Evolutionary conservation across 2,888 invertebrate species (phyloP), one percentile per base, ranked within the genome.

Genomic region (Caradrina kadenii): DNA sequence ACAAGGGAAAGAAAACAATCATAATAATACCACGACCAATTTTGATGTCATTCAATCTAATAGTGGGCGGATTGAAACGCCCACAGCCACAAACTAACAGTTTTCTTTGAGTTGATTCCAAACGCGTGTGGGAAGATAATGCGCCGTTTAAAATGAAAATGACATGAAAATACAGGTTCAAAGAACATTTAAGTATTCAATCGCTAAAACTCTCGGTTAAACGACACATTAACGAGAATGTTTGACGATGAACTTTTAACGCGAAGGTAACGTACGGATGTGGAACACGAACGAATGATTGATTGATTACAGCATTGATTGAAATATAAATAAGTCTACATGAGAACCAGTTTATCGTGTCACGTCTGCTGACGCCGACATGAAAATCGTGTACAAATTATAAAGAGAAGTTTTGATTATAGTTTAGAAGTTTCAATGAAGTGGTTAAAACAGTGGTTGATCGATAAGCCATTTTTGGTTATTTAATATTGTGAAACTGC

Each of bases 261-360:
- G 61, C 10, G 56, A 73, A 77, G 69, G 77, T 80, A 75, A 73
- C 61, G 75, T 75, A 81, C 74, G 74, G 45, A 80, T 70, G 54
- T 63, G 17, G 48, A 75, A 66, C 69, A 52, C 58, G 63, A 71
- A 53, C 35, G 65, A 73, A 66, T 55, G 49, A 64, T 69, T 80
- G 73, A 81, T 79, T 83, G 83, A 81, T 79, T 75, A 73, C 73
- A 69, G 60, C 49, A 68, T 77, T 68, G 80, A 81, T 73, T 74
- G 70, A 71, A 76, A 77, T 75, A 72, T 71, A 76, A 80, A 79
- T 76, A 79, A 71, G 64, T 54, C 26, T 53, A 48, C 49, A 52
- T 49, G 56, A 55, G 60, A 66, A 61, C 3, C 61, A 48, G 62
- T 63, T 75, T 55, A 68, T 63, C 39, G 26, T 35, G 69, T 39